phyloP scores from a whole-genome alignment of 1,140 invertebrate genomes.

The Eriosoma lanigerum region DNA sequence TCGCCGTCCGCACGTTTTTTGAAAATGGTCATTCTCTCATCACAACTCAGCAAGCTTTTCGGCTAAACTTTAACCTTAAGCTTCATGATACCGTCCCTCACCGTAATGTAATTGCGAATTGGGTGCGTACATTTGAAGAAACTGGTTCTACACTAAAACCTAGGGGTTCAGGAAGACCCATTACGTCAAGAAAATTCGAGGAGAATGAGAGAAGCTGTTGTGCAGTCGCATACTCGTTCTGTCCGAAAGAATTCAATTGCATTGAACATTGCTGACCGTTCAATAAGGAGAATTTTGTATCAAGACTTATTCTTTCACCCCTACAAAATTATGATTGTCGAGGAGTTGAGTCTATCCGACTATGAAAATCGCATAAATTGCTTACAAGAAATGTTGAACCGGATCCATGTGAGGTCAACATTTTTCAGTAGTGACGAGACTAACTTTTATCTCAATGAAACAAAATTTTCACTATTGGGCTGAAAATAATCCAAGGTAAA shows the following conservation, averaged over 20 bases:
- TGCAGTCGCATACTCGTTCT: conserved; percentile 9
- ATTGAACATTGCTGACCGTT: not conserved
- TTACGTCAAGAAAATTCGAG: not conserved
- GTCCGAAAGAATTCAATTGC: not conserved
- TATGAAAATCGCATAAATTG: too few relatives aligned
- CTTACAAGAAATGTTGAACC: too few relatives aligned
- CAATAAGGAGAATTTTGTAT: not conserved
- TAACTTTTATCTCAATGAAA: too few relatives aligned
- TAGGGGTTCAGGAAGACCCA: conserved; percentile 8
- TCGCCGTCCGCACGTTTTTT: conserved; percentile 4
- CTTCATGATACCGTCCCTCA: not conserved
- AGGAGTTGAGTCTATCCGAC: conserved; percentile 1
- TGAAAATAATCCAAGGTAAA: too few relatives aligned
- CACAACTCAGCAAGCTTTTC: conserved; percentile 7
- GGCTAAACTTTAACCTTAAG: not conserved
- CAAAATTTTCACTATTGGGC: too few relatives aligned
- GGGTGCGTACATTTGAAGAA: conserved; percentile 14
- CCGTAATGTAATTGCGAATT: not conserved
- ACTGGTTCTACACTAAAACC: conserved; percentile 1
- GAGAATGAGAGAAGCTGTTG: conserved; percentile 1
- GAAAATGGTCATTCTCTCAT: not conserved
- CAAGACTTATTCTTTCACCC: conserved; percentile 13
- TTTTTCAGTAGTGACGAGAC: too few relatives aligned
- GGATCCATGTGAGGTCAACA: too few relatives aligned
- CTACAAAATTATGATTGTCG: conserved; percentile 14